Conservation (phyloP, 2,797 vertebrate genomes). For the Anabacerthia variegaticeps region DNA sequence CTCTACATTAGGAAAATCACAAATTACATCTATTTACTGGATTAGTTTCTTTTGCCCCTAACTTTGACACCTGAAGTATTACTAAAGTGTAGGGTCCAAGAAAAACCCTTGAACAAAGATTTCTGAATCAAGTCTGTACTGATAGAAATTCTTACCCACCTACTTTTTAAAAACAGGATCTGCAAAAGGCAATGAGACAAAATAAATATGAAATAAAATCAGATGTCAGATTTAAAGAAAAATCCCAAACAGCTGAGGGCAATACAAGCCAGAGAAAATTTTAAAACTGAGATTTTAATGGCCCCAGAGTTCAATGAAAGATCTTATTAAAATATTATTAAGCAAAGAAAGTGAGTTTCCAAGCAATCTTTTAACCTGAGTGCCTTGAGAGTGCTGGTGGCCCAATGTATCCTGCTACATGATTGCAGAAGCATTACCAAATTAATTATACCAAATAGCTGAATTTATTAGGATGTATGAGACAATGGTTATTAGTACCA, state of each 20-base stretch:
- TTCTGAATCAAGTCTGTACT: neutral
- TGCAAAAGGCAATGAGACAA: neutral
- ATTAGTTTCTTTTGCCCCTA: neutral
- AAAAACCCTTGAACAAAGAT: neutral
- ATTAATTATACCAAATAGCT: neutral
- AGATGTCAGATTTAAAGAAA: neutral
- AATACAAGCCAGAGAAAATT: neutral
- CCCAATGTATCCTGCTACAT: neutral
- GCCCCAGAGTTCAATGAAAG: neutral
- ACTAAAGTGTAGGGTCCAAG: neutral
- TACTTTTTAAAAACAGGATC: neutral
- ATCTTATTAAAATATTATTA: neutral
- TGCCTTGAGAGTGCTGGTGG: neutral
- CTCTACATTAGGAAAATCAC: neutral
- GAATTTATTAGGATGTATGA: neutral
- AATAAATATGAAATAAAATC: neutral
- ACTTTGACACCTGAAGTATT: neutral
- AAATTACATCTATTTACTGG: neutral
- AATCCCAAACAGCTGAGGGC: neutral
- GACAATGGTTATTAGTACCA: neutral
- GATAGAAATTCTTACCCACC: neutral
- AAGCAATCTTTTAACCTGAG: neutral
- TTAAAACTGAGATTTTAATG: neutral
- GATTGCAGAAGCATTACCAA: neutral
- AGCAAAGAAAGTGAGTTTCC: neutral